A percentile compares a stretch with the other conserved stretches of the same genome.
These are phyloP conservation scores for Sitobion miscanthi DNA, from an alignment of 1,140 invertebrate genomes.

Conservation along the genomic window DNA sequence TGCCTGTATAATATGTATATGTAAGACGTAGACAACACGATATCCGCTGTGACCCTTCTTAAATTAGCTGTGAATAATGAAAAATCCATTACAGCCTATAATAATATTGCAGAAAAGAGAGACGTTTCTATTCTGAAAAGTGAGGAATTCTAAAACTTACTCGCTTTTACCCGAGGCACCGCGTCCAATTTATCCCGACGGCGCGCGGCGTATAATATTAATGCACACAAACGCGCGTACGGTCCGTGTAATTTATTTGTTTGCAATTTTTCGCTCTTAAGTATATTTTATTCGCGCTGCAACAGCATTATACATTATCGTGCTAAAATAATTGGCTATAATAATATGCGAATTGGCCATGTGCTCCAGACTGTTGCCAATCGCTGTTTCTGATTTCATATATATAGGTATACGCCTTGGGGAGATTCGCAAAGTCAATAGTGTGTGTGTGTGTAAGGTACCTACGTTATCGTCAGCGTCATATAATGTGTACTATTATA, in stretches of 20 bases:
- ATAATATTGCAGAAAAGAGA: not conserved
- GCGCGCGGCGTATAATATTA: no score
- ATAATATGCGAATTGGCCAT: not conserved
- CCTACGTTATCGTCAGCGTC: not conserved
- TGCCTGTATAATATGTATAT: no score
- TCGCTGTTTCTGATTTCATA: not conserved
- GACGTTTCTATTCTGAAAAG: not conserved
- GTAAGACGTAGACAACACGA: not conserved
- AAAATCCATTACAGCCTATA: not conserved
- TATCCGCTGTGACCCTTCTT: not conserved
- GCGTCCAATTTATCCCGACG: not conserved
- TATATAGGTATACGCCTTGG: no score
- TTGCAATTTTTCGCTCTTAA: not conserved
- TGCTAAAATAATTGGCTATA: not conserved
- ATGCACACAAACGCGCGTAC: no score
- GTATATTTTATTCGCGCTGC: not conserved
- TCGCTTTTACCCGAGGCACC: no score
- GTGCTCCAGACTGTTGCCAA: slow-evolving; percentile 8
- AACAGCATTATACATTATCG: not conserved
- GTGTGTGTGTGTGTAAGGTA: not conserved
- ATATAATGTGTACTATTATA: not conserved
- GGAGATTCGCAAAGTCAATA: not conserved
- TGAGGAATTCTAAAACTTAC: not conserved
- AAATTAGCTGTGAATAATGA: not conserved
- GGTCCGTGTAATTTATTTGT: not conserved